Base-by-base conservation (phyloP, 2,113 vertebrate species). In the Platanista minor region DNA sequence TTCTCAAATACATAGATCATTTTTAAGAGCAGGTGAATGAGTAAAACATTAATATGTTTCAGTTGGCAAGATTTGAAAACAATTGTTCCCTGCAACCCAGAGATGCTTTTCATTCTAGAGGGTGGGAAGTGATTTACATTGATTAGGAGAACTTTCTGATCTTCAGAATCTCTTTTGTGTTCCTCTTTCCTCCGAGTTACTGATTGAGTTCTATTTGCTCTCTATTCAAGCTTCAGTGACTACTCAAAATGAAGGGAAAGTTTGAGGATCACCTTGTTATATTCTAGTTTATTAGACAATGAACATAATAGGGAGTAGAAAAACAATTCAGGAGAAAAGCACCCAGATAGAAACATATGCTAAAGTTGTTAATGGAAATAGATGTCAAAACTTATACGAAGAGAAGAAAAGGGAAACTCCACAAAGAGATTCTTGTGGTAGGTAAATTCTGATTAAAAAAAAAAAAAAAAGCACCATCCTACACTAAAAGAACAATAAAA, bases 11-110 rank as follows among this genome's bases (percentile, higher is more conserved):
- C 21, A 57, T 8, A 84, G 61, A 57, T 20, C 61, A 54, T 57
- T 85, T 92, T 92, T 84, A 39, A 94, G 31, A 77, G 23, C 90
- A 88, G 91, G n/a, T 77, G 8, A 95, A 82, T n/a, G 85, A 94
- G 39, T 88, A 69, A 61, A 31, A 39, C 27, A n/a, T 83, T 64
- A 59, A 6, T 2, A 66, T 57, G 11, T 75, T 59, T 94, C 49
- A 66, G 33, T 95, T 36, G 57, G 21, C 23, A 43, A 61, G 61
- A 5, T 57, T 89, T 89, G 41, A 49, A 91, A 94, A 69, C 8
- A 49, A 1, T 54, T 66, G 15, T 52, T 90, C 64, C 62, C n/a
- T 18, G 3, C 0, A 49, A 41, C 46, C 39, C 33, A 8, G 25
- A 78, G 39, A 67, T 46, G 17, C 23, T 91, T 52, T 85, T 87